These are phyloP conservation scores for Eulimnadia texana DNA, from an alignment of 1,140 invertebrate species.

Conservation along the genomic window DNA sequence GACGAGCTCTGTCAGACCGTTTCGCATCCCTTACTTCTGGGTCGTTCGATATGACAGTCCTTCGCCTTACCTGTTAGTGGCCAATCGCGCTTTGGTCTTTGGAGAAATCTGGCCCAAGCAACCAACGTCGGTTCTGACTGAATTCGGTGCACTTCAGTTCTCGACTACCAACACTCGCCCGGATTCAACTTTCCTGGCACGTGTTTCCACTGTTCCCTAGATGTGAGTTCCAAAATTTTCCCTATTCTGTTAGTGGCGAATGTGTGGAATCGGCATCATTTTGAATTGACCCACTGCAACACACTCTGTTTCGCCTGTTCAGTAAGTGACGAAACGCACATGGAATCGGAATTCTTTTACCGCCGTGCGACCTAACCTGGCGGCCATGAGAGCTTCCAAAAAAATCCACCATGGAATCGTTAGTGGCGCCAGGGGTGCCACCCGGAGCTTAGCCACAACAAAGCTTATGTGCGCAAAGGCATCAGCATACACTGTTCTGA, in stretches of 20 bases:
- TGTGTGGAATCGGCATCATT: neutral
- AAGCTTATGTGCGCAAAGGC: slow-evolving; percentile 11
- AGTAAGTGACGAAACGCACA: slow-evolving; percentile 10
- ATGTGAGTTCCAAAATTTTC: slow-evolving; percentile 24
- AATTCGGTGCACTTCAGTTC: slow-evolving; percentile 20
- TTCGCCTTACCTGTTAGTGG: too few species aligned
- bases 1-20: too few species aligned
- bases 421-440: slow-evolving; percentile 30
- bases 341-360: slow-evolving; percentile 7
- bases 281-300: slow-evolving; percentile 8
- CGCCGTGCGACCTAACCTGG: slow-evolving; percentile 18
- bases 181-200: slow-evolving; percentile 29
- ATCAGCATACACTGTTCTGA: slow-evolving; percentile 13
- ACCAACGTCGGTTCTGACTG: slow-evolving; percentile 12
- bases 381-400: slow-evolving; percentile 29
- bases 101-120: slow-evolving; percentile 18
- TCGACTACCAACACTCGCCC: slow-evolving; percentile 30
- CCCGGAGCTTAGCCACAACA: slow-evolving; percentile 27
- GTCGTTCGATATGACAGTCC: too few species aligned
- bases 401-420: slow-evolving; percentile 36
- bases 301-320: slow-evolving; percentile 17
- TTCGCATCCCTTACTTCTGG: too few species aligned
- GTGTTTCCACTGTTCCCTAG: slow-evolving; percentile 27
- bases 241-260: slow-evolving; percentile 26
- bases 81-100: slow-evolving; percentile 2